Evolutionary conservation across 2,113 vertebrate genomes (phyloP).

Genomic region (Ancistrus triradiatus): DNA sequence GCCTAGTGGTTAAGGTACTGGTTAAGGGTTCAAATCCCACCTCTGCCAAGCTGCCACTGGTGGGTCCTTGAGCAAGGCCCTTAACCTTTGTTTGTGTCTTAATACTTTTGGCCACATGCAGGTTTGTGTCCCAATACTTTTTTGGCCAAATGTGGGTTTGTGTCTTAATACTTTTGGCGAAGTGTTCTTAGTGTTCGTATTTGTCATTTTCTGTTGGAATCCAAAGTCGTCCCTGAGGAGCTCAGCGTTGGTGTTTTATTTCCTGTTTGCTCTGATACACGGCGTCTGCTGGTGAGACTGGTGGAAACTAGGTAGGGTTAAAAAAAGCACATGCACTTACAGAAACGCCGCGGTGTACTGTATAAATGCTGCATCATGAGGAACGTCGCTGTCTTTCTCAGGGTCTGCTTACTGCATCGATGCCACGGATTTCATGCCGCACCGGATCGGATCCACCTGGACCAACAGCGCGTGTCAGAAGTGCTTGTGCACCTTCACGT

Average conservation of each 20-base stretch:
- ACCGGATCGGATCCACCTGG: neutral
- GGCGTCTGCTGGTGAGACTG: neutral
- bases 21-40: too few relatives aligned
- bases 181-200: too few relatives aligned
- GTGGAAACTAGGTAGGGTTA: neutral
- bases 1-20: too few relatives aligned
- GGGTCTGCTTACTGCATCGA: neutral
- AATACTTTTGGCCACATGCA: too few relatives aligned
- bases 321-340: too few relatives aligned
- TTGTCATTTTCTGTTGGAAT: neutral
- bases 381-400: neutral
- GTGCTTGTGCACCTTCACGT: neutral
- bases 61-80: too few relatives aligned
- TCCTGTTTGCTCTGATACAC: conserved; percentile 1
- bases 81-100: too few relatives aligned
- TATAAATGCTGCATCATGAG: neutral
- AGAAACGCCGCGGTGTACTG: too few relatives aligned
- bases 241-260: neutral
- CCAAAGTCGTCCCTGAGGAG: conserved; percentile 1
- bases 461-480: neutral
- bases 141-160: too few relatives aligned
- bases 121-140: too few relatives aligned
- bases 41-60: too few relatives aligned
- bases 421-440: neutral
- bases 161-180: too few relatives aligned